Evolutionary conservation across 2,113 vertebrate species (phyloP).

Genomic region (Onychostruthus taczanowskii): DNA sequence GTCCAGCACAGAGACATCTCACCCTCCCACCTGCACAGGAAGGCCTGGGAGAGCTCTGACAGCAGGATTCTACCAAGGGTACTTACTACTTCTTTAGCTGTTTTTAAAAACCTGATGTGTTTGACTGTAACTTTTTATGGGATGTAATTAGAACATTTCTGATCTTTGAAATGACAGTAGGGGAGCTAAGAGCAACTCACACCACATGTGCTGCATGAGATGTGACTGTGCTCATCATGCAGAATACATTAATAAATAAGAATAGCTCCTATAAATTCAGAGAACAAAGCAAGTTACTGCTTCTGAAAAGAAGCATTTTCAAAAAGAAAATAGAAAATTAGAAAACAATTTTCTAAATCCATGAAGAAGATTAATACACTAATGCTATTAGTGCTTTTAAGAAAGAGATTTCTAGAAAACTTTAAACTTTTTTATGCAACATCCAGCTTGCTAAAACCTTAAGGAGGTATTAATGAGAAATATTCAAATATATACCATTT

Average conservation of each 20-base stretch:
- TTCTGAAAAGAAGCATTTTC: neutral
- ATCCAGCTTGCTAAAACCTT: neutral
- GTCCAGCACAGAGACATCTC: neutral
- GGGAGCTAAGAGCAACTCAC: neutral
- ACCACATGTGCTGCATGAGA: rapidly evolving
- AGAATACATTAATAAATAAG: neutral
- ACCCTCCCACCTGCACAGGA: neutral
- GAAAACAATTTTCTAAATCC: neutral
- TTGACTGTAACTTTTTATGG: neutral
- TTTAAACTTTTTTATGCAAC: neutral
- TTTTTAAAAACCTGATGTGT: neutral
- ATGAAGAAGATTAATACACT: neutral
- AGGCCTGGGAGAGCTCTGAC: neutral
- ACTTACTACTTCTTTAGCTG: neutral
- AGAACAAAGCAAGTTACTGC: neutral
- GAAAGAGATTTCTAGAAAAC: neutral
- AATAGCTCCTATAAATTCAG: neutral
- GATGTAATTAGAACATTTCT: neutral
- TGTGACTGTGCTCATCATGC: neutral
- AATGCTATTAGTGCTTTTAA: neutral
- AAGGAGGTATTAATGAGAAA: neutral
- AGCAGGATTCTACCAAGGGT: neutral
- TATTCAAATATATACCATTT: neutral
- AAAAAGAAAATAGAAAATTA: neutral
- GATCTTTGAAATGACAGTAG: neutral